Evolutionary conservation across 1,140 invertebrate species (phyloP), one percentile per base, ranked within the genome.

Genomic region (Caenorhabditis remanei): DNA sequence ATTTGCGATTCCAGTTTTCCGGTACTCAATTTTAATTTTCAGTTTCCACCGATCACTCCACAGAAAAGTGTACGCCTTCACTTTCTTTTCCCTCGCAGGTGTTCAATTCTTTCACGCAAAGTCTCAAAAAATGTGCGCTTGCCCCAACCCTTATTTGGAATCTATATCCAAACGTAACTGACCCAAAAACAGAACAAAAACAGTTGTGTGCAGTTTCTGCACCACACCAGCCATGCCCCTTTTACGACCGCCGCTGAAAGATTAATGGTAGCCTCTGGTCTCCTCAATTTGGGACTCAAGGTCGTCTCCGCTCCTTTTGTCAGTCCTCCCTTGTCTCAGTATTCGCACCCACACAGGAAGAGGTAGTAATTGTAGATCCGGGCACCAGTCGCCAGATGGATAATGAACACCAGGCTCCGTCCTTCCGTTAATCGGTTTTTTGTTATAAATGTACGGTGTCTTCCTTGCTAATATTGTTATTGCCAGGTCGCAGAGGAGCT

Each of bases 251-350:
- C 11, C 46, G 71, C 71, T 79, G 71, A 79, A 79, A 79, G 71
- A 79, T 79, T 79, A 79, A 79, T 79, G 46, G 71, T 79, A 79
- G 71, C 46, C 71, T 53, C 46, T 79, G 71, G 46, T 79, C 71
- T 79, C 71, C 71, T 79, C 71, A 79, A 79, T 79, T 79, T 79
- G 71, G 71, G 43, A 50, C 71, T 79, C 71, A 79, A 79, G 71
- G 71, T 79, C 46, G 71, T n/a, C 46, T 79, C 46, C 11, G 16
- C n/a, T 16, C 63, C 40, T 40, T 53, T 16, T 53, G 13, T 53
- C 71, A 9, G 16, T 46, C 41, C 1, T 79, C n/a, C 46, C 46
- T n/a, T 48, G 9, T 24, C n/a, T 16, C n/a, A 14, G 21, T 21
- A 0, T 8, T 40, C 46, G 32, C 32, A 32, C 32, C 46, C n/a